These are phyloP conservation scores for Himalopsyche japonica DNA, from an alignment of 2,888 invertebrate genomes.

Conservation along the genomic window DNA sequence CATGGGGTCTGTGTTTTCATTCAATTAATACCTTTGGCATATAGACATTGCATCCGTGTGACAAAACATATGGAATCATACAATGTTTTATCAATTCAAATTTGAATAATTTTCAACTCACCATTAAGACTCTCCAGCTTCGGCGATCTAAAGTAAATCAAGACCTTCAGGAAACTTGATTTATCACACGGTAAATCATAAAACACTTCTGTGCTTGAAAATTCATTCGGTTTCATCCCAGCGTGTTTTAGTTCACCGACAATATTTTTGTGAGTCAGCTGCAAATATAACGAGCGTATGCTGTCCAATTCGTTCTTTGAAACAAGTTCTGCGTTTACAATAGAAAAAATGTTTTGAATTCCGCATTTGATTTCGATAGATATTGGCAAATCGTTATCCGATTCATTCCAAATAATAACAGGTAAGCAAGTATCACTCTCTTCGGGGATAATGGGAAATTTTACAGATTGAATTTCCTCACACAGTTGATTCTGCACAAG, in stretches of 20 bases:
- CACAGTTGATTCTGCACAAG: neutral
- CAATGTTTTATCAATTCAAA: too few species aligned
- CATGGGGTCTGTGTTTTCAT: too few species aligned
- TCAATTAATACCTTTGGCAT: too few species aligned
- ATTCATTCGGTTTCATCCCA: neutral
- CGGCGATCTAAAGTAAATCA: constrained; percentile 27
- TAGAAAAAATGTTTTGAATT: constrained; percentile 15
- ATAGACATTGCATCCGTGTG: too few species aligned
- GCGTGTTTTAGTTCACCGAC: neutral
- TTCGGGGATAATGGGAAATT: constrained; percentile 32
- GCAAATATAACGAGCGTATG: neutral
- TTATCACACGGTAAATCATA: constrained; percentile 20
- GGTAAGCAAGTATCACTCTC: constrained; percentile 24
- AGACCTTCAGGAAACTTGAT: constrained; percentile 17
- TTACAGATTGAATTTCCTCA: constrained; percentile 5
- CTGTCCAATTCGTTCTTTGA: constrained; percentile 10
- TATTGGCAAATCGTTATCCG: constrained; percentile 23
- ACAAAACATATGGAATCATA: too few species aligned
- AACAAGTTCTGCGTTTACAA: constrained; percentile 15
- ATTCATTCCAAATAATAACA: constrained; percentile 30
- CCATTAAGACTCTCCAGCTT: constrained; percentile 6
- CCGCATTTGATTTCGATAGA: constrained; percentile 15
- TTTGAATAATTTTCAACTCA: neutral
- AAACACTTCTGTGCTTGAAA: constrained; percentile 8
- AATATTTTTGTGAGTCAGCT: constrained; percentile 10